These are phyloP conservation scores for Psilopogon haemacephalus DNA, from an alignment of 2,113 vertebrate species.

Conservation along the genomic window DNA sequence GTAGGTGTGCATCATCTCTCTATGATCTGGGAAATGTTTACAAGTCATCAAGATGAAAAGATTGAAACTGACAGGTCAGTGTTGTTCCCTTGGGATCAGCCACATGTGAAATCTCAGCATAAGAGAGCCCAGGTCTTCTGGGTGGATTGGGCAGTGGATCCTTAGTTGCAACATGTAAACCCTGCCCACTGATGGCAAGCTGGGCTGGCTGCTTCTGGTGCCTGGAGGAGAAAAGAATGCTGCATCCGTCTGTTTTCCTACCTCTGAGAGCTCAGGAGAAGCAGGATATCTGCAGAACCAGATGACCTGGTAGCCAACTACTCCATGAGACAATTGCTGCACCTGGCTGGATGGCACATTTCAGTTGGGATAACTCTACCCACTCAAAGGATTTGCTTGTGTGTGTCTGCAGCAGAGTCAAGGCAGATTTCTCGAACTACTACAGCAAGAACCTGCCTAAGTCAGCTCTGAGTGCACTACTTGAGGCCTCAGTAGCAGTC, in stretches of 20 bases:
- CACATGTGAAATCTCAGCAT: not conserved
- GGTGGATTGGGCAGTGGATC: not conserved
- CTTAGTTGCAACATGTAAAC: not conserved
- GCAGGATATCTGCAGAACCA: not conserved
- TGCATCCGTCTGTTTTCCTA: not conserved
- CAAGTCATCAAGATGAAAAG: not conserved
- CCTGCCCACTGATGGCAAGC: not conserved
- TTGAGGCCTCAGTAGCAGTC: not conserved
- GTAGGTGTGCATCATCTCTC: not conserved
- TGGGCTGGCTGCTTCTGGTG: not conserved
- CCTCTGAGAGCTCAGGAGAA: not conserved
- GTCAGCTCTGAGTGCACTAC: not conserved
- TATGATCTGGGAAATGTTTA: not conserved
- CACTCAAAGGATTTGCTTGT: not conserved
- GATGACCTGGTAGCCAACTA: not conserved
- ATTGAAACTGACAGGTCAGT: not conserved
- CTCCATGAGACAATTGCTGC: not conserved
- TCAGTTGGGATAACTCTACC: not conserved
- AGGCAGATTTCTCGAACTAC: not conserved
- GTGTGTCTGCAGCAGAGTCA: not conserved
- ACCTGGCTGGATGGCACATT: not conserved
- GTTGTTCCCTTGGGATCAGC: not conserved
- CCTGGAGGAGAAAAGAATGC: not conserved
- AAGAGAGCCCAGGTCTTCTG: not conserved
- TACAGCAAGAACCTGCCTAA: not conserved